A percentile compares a stretch with the other conserved stretches of the same genome.
Conservation (phyloP, 2,113 vertebrate genomes). For the Sardina pilchardus region DNA sequence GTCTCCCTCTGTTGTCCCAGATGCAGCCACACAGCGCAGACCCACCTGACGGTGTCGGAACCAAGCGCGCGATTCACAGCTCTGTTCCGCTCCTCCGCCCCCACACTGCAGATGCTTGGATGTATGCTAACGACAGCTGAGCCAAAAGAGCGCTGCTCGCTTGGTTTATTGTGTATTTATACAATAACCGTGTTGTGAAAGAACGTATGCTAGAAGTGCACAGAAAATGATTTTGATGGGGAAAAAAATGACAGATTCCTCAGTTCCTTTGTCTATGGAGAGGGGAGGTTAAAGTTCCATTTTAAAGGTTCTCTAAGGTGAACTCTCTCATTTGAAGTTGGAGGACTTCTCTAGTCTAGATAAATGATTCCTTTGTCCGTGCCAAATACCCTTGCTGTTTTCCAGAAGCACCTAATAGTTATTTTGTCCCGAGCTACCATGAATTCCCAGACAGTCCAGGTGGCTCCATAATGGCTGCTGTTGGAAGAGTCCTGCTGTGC, state of each 20-base stretch:
- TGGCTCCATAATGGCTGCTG: not conserved
- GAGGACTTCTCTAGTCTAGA: not conserved
- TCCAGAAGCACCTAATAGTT: not conserved
- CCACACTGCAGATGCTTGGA: not conserved
- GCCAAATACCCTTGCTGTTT: not conserved
- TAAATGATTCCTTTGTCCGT: not conserved
- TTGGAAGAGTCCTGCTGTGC: not conserved
- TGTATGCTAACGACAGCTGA: not conserved
- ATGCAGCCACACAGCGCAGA: not conserved
- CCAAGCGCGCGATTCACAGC: not conserved
- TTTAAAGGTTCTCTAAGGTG: not conserved
- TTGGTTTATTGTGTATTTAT: not conserved
- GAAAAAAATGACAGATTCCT: too few species aligned
- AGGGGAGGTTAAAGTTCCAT: not conserved
- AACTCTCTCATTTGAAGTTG: not conserved
- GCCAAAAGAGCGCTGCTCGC: not conserved
- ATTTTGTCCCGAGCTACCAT: not conserved
- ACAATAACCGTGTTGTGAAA: not conserved
- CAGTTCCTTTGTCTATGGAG: not conserved
- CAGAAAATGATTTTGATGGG: too few species aligned
- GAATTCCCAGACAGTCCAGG: not conserved
- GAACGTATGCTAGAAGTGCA: not conserved
- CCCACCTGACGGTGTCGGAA: not conserved
- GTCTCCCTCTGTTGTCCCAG: not conserved
- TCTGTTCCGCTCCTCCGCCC: not conserved